Evolutionary conservation across 2,888 invertebrate species (phyloP).

Genomic region (Drosophila mulleri): DNA sequence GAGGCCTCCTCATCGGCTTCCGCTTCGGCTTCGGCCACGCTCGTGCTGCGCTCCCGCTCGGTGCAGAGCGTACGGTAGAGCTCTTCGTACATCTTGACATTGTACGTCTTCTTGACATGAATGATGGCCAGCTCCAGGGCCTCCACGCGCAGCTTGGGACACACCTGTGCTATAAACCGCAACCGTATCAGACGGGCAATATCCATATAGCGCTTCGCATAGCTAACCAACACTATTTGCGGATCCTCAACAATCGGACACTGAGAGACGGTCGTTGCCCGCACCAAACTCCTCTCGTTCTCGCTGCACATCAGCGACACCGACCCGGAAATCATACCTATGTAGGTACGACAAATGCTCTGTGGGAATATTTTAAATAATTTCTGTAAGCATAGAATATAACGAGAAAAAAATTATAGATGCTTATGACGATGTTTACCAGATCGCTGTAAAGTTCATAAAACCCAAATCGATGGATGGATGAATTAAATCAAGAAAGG

Average conservation of each 20-base stretch:
- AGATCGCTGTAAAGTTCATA: not conserved
- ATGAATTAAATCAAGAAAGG: not conserved
- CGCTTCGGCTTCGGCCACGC: not conserved
- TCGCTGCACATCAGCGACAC: conserved; percentile 6
- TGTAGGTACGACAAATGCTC: not conserved
- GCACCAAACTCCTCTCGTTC: not conserved
- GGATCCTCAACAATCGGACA: conserved; percentile 38
- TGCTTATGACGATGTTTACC: not conserved
- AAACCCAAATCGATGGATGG: not conserved
- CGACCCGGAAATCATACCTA: conserved; percentile 43
- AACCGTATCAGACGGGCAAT: conserved; percentile 51
- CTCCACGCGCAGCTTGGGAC: conserved; percentile 57
- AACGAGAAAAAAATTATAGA: not conserved
- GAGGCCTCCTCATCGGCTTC: conserved; percentile 4
- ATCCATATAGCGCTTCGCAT: conserved; percentile 58
- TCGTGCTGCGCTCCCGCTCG: conserved; percentile 30
- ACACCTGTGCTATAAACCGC: conserved; percentile 65
- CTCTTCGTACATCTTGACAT: conserved; percentile 62
- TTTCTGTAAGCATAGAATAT: not conserved
- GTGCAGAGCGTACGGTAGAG: conserved; percentile 44
- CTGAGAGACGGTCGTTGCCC: not conserved
- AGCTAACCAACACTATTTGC: conserved; percentile 46
- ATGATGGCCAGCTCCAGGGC: conserved; percentile 61
- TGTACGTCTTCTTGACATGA: conserved; percentile 65
- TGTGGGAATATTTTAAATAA: not conserved